These are phyloP conservation scores for Carabus problematicus DNA, from an alignment of 2,888 invertebrate species.

Conservation along the genomic window DNA sequence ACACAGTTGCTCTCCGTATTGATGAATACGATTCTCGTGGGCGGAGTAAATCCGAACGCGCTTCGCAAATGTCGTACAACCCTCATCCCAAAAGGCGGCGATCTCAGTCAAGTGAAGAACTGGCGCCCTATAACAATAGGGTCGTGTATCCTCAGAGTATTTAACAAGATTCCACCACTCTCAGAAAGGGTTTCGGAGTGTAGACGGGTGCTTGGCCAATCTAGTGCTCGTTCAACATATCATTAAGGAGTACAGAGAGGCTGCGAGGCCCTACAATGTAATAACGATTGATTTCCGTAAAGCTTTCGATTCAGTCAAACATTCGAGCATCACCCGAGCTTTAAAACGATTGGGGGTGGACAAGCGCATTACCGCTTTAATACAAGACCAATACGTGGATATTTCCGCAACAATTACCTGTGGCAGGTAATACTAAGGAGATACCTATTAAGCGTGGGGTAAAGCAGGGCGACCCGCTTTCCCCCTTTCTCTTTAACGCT, in stretches of 20 bases:
- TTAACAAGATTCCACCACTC: not conserved
- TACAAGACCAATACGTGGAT: not conserved
- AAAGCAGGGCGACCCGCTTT: constrained; percentile 23
- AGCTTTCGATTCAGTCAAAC: constrained; percentile 4
- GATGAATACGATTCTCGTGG: too few species aligned
- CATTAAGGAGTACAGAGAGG: constrained; percentile 6
- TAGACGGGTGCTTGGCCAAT: constrained; percentile 18
- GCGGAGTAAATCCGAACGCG: too few species aligned
- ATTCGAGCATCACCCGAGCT: not conserved
- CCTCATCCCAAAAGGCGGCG: too few species aligned
- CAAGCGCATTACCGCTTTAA: not conserved
- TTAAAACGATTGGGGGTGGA: constrained; percentile 6
- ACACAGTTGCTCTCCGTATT: too few species aligned
- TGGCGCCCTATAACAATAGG: too few species aligned
- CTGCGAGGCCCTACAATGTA: not conserved
- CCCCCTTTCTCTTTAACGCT: constrained; percentile 12
- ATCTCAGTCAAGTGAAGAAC: too few species aligned
- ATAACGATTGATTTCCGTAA: constrained; percentile 8
- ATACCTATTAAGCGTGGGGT: constrained; percentile 12
- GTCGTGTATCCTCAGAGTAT: too few species aligned
- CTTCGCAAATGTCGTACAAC: too few species aligned
- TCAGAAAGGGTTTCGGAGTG: constrained; percentile 9
- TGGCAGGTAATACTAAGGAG: not conserved
- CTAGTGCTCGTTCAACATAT: constrained; percentile 1
- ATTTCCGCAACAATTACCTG: not conserved